These are phyloP conservation scores for Caenorhabditis panamensis DNA, from an alignment of 2,888 invertebrate species.

Conservation along the genomic window DNA sequence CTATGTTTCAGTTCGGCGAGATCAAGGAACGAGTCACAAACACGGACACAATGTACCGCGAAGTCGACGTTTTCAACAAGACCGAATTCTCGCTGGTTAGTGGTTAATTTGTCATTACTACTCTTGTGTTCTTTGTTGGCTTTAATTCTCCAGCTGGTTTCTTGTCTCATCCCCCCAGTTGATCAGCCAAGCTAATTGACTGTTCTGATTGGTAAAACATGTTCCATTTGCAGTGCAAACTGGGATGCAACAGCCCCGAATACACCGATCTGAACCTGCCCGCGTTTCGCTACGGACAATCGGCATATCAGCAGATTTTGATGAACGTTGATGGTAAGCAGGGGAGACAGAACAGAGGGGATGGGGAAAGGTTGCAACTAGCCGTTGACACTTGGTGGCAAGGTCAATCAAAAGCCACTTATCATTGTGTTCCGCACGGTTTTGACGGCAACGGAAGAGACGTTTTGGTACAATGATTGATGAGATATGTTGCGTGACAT, in stretches of 20 bases:
- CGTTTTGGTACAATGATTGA: slow-evolving; percentile 47
- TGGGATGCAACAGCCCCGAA: slow-evolving; percentile 68
- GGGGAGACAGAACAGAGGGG: not conserved
- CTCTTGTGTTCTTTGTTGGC: too few relatives aligned
- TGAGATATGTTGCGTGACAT: slow-evolving; percentile 49
- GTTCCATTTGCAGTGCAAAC: slow-evolving; percentile 67
- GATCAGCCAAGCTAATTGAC: slow-evolving; percentile 16
- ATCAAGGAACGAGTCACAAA: slow-evolving; percentile 55
- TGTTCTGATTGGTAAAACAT: slow-evolving; percentile 20
- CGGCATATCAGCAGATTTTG: slow-evolving; percentile 60
- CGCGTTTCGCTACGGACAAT: slow-evolving; percentile 66
- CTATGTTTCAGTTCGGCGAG: slow-evolving; percentile 62
- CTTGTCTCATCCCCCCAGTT: not conserved
- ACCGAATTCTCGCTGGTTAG: slow-evolving; percentile 69
- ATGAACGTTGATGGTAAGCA: slow-evolving; percentile 52
- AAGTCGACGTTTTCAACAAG: slow-evolving; percentile 65
- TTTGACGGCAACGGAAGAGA: not conserved
- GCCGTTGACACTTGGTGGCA: slow-evolving; percentile 28
- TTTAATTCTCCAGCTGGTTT: slow-evolving; percentile 26
- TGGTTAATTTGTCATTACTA: not conserved
- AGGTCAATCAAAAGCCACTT: slow-evolving; percentile 30
- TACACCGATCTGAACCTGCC: slow-evolving; percentile 68
- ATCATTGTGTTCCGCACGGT: slow-evolving; percentile 33
- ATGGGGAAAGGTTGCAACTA: not conserved
- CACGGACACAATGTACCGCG: slow-evolving; percentile 55